Evolutionary conservation across 2,888 invertebrate genomes (phyloP).

Genomic region (Phasia obesa): DNA sequence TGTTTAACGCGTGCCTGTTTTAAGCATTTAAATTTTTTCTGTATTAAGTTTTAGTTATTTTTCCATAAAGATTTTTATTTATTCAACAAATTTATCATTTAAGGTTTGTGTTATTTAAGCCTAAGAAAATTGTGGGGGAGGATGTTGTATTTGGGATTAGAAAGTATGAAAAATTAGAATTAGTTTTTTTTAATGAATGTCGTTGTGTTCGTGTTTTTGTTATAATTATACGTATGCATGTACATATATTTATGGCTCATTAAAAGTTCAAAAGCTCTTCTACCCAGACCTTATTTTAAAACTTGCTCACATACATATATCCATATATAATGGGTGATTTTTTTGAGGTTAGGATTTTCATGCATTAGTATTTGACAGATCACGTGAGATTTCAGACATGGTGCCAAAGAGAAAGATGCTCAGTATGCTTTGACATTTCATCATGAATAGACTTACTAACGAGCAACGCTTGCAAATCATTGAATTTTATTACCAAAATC

Average conservation of each 20-base stretch:
- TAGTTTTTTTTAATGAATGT: not conserved
- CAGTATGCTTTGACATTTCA: too few species aligned
- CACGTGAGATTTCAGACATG: too few species aligned
- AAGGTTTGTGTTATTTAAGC: not conserved
- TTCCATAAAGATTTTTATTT: constrained; percentile 2
- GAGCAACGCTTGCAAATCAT: too few species aligned
- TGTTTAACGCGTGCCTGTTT: constrained; percentile 54
- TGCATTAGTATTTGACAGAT: too few species aligned
- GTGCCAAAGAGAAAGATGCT: too few species aligned
- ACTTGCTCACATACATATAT: not conserved
- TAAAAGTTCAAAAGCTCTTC: constrained; percentile 58
- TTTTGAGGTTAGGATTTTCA: too few species aligned
- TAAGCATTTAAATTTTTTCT: constrained; percentile 33
- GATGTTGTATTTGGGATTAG: constrained; percentile 7
- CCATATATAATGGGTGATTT: too few species aligned
- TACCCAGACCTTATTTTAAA: constrained; percentile 36
- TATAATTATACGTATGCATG: not conserved
- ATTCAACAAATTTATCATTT: not conserved
- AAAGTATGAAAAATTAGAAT: constrained; percentile 1
- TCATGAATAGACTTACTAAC: too few species aligned
- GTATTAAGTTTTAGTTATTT: not conserved
- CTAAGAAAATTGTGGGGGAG: not conserved
- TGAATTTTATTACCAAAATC: too few species aligned
- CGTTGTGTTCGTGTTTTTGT: constrained; percentile 1
- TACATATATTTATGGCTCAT: constrained; percentile 48